Evolutionary conservation across 2,888 invertebrate species (phyloP).

Genomic region (Pharmacophagus antenor): DNA sequence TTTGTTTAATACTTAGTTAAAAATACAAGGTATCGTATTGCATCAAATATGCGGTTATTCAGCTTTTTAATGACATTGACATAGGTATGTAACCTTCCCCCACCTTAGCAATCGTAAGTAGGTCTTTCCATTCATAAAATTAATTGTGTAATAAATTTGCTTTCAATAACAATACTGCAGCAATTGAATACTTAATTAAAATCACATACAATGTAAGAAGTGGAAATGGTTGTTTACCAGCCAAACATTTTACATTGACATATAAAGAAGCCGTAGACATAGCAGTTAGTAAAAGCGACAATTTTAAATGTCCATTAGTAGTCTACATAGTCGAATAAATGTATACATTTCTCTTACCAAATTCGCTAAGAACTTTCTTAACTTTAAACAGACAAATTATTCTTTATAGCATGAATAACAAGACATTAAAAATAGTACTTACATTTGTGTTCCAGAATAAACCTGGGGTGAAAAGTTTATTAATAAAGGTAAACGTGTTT

Average conservation of each 20-base stretch:
- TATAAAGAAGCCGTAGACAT: not conserved
- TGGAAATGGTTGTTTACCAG: not conserved
- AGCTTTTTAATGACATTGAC: conserved; percentile 26
- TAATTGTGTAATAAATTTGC: conserved; percentile 25
- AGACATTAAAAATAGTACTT: too few species aligned
- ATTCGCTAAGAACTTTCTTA: too few species aligned
- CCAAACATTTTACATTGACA: not conserved
- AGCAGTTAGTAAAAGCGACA: too few species aligned
- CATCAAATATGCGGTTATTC: conserved; percentile 15
- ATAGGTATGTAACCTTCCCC: conserved; percentile 23
- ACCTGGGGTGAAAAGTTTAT: not conserved
- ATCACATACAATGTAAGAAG: too few species aligned
- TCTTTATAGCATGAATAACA: too few species aligned
- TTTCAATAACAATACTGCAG: conserved; percentile 17
- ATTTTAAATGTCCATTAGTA: too few species aligned
- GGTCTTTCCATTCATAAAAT: conserved; percentile 31
- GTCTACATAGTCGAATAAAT: too few species aligned
- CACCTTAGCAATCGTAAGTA: conserved; percentile 25
- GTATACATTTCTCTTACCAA: too few species aligned
- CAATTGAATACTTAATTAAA: too few species aligned
- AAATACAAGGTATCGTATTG: conserved; percentile 4
- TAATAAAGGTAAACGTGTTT: not conserved
- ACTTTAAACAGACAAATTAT: too few species aligned
- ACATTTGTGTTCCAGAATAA: too few species aligned
- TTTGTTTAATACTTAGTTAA: not conserved